phyloP scores from a whole-genome alignment of 1,140 invertebrate genomes.

The Phortica variegata region DNA sequence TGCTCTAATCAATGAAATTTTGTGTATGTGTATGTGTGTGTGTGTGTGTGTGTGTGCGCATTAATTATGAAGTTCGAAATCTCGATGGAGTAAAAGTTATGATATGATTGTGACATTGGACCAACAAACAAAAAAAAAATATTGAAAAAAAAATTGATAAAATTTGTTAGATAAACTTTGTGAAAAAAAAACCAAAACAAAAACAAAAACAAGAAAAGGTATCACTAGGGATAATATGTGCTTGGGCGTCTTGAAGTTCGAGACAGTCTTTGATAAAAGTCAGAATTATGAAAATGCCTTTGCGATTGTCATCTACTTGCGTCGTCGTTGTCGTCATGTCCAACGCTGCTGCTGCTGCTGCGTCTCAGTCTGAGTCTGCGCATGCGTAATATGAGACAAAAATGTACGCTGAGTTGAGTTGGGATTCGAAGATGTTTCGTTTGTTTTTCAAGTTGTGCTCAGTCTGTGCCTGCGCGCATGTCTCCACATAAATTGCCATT shows the following conservation, averaged over 20 bases:
- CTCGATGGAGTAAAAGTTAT: too few species aligned
- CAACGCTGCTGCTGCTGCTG: too few species aligned
- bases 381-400: constrained; percentile 42
- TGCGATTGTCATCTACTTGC: too few species aligned
- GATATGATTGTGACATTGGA: constrained; percentile 7
- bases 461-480: too few species aligned
- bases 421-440: constrained; percentile 7
- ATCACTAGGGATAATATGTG: too few species aligned
- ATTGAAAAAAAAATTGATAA: too few species aligned
- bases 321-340: too few species aligned
- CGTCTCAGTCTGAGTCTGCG: constrained; percentile 5
- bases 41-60: constrained; percentile 49
- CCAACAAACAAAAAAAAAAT: constrained; percentile 13
- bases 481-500: constrained; percentile 40
- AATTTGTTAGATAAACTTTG: constrained; percentile 6
- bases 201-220: too few species aligned
- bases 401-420: constrained; percentile 9
- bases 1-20: constrained; percentile 11
- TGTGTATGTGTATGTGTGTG: too few species aligned
- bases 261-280: too few species aligned
- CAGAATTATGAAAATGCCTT: too few species aligned
- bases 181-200: background rate
- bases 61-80: constrained; percentile 26
- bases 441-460: background rate
- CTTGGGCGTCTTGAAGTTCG: too few species aligned